phyloP scores from a whole-genome alignment of 2,113 vertebrate species.

The Geococcyx californianus region DNA sequence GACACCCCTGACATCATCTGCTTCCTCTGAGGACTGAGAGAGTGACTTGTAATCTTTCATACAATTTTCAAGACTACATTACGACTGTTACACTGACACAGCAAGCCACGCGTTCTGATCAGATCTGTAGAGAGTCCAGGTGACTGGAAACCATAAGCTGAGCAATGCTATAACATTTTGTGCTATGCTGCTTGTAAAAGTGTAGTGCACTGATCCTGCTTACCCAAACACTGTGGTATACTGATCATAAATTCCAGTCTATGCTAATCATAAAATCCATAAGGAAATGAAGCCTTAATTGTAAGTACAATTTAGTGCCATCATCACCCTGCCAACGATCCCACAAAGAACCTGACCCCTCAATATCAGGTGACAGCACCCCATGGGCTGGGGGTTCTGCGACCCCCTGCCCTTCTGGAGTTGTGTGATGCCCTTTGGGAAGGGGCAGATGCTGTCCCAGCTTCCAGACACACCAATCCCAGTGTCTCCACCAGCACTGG shows the following conservation, averaged over 20 bases:
- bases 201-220: not conserved
- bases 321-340: not conserved
- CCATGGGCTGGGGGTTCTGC: not conserved
- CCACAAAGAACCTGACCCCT: not conserved
- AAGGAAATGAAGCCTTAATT: not conserved
- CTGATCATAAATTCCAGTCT: not conserved
- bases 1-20: accelerated
- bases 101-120: not conserved
- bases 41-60: not conserved
- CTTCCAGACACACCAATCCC: not conserved
- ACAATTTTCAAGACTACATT: not conserved
- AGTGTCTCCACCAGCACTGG: not conserved
- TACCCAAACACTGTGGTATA: not conserved
- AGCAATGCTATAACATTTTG: too few relatives aligned
- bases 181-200: not conserved
- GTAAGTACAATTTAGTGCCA: not conserved
- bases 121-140: not conserved
- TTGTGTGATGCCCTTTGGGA: not conserved
- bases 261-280: not conserved
- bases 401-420: not conserved
- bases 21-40: not conserved
- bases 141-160: not conserved
- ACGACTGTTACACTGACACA: not conserved
- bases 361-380: not conserved
- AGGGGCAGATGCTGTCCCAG: too few relatives aligned